phyloP scores from a whole-genome alignment of 2,797 vertebrate species.

The Labroides dimidiatus region DNA sequence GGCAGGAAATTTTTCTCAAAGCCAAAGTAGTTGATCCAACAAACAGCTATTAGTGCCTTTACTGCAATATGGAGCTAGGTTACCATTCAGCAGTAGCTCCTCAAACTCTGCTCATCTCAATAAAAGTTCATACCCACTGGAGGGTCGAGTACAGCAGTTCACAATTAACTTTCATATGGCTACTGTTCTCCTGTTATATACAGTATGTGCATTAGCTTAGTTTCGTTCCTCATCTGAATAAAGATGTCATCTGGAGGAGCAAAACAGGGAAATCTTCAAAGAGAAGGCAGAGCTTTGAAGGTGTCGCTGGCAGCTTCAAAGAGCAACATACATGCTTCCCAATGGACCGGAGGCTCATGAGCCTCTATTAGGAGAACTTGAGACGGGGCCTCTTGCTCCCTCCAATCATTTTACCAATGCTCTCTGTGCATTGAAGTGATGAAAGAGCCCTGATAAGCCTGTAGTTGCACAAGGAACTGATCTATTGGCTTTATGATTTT shows the following conservation, averaged over 20 bases:
- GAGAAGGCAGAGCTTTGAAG: constrained; percentile 80
- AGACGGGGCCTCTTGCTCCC: constrained; percentile 45
- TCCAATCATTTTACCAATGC: constrained; percentile 32
- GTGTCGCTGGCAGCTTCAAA: constrained; percentile 82
- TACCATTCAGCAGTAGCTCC: too few relatives aligned
- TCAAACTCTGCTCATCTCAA: background rate
- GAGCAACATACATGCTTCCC: constrained; percentile 68
- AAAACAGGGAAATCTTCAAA: constrained; percentile 80
- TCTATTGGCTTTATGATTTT: constrained; percentile 30
- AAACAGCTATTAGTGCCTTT: too few relatives aligned
- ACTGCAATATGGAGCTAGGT: too few relatives aligned
- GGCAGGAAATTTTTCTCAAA: too few relatives aligned
- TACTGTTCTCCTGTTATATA: constrained; percentile 6
- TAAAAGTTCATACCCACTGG: background rate
- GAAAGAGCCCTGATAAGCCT: constrained; percentile 30
- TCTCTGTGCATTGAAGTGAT: constrained; percentile 22
- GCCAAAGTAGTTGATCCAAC: too few relatives aligned
- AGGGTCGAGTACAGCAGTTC: background rate
- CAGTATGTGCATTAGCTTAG: constrained; percentile 55
- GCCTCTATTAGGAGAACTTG: constrained; percentile 57
- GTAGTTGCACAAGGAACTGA: constrained; percentile 25
- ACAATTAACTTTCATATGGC: constrained; percentile 6
- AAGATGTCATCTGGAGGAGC: constrained; percentile 61
- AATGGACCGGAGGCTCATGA: constrained; percentile 58
- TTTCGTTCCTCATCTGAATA: constrained; percentile 69